Conservation (phyloP, 2,113 vertebrate species). For the Octodon degus region DNA sequence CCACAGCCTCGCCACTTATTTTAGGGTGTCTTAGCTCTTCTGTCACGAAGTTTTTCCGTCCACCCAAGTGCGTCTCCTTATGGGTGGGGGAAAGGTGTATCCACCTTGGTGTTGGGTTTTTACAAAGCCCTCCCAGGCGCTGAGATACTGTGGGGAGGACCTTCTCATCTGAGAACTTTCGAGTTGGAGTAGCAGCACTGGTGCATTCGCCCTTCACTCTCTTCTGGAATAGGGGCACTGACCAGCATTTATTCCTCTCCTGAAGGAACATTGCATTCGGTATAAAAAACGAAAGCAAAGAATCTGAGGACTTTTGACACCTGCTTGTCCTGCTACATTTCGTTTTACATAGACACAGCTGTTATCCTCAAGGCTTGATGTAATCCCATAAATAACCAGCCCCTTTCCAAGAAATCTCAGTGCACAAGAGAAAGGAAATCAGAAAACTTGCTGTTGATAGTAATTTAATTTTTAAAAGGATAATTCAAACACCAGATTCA, state of each 20-base stretch:
- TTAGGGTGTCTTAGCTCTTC: not conserved
- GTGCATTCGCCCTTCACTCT: not conserved
- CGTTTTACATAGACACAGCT: not conserved
- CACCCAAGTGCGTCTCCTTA: not conserved
- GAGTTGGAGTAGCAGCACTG: not conserved
- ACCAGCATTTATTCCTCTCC: not conserved
- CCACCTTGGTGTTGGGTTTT: not conserved
- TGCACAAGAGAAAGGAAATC: not conserved
- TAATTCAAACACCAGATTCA: not conserved
- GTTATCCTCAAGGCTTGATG: not conserved
- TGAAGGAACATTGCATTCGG: not conserved
- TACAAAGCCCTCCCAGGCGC: not conserved
- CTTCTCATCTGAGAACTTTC: not conserved
- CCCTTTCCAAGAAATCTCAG: not conserved
- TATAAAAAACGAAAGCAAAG: not conserved
- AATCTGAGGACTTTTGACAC: not conserved
- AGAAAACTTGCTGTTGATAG: not conserved
- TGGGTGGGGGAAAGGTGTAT: not conserved
- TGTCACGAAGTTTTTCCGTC: not conserved
- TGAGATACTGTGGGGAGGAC: not conserved
- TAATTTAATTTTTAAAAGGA: not conserved
- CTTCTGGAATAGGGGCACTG: not conserved
- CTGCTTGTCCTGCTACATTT: not conserved
- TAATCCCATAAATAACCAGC: slow-evolving; percentile 16
- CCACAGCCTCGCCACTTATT: not conserved